Evolutionary conservation across 2,113 vertebrate genomes (phyloP).

Genomic region (Eupsittula cactorum): DNA sequence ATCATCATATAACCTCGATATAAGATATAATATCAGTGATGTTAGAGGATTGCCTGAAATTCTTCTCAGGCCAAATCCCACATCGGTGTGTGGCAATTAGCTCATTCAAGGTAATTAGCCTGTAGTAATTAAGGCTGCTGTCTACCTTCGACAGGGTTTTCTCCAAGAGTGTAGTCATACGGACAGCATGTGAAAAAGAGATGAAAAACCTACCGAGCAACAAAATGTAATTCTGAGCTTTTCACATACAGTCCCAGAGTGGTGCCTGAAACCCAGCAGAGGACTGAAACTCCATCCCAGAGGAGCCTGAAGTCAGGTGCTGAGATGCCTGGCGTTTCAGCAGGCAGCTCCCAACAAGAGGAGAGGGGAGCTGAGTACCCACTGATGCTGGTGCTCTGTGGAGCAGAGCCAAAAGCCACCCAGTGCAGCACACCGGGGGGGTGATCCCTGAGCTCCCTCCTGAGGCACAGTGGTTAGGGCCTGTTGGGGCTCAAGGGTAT

Average conservation of each 20-base stretch:
- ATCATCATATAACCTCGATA: background rate
- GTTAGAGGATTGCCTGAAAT: background rate
- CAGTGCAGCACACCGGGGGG: rapidly evolving
- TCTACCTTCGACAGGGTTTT: background rate
- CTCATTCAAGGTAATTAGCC: constrained; percentile 27
- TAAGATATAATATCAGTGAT: background rate
- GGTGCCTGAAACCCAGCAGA: background rate
- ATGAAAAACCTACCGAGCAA: background rate
- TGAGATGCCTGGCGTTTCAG: background rate
- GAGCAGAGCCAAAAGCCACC: background rate
- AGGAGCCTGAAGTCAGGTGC: background rate
- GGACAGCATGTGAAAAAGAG: background rate
- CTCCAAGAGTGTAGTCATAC: background rate
- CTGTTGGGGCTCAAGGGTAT: background rate
- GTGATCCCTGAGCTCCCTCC: rapidly evolving
- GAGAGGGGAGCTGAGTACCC: background rate
- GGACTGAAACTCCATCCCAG: too few species aligned
- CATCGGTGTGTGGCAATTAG: background rate
- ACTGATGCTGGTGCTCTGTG: rapidly evolving
- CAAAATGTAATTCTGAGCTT: background rate
- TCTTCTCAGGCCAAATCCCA: background rate
- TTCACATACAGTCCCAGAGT: background rate
- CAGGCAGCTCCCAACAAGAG: rapidly evolving
- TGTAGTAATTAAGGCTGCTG: background rate
- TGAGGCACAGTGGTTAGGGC: rapidly evolving